Evolutionary conservation across 2,113 vertebrate species (phyloP), one percentile per base, ranked within the genome.

Genomic region (Mesembrinibis cayennensis): DNA sequence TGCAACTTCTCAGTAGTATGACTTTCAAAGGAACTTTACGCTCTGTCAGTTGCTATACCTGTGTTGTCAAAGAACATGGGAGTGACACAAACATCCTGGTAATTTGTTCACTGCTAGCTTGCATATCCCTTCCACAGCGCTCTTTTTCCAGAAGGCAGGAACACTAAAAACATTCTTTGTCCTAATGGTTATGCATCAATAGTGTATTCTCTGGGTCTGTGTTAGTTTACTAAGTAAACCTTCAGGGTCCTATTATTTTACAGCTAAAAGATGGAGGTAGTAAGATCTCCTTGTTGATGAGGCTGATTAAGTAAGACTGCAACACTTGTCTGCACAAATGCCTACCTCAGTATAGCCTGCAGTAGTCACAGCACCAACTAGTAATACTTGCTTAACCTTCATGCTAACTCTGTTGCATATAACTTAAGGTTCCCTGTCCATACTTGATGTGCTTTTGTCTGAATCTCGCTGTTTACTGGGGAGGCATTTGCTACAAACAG

Each of bases 161-260:
- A n/a, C 23, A 44, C 66, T 82, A 66, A 61, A 82, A 87, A 58
- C 47, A 86, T 79, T 78, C 25, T 73, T 93, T 90, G 13, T 66
- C 79, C 40, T 78, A 70, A 71, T 44, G 30, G 10, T 77, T 85
- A 77, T 69, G 36, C 34, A 42, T 44, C 29, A 5, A 50, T 16
- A 87, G 45, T 49, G 52, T 73, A 82, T 71, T 72, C 59, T 88
- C 56, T 80, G 59, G 58, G 74, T 90, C 65, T 90, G 61, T 85
- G 61, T 83, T 95, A 91, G 90, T 95, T 97, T 96, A 93, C 87
- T 91, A 86, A 86, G 34, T 67, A 94, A 98, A 96, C 80, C 83
- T 95, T 72, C 49, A 89, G 65, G 77, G 67, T 90, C 32, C 47
- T 74, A 61, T 87, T 95, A 44, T 70, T 97, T 96, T 67, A 80